phyloP scores from a whole-genome alignment of 1,140 invertebrate species.

The Lucilia sericata region DNA sequence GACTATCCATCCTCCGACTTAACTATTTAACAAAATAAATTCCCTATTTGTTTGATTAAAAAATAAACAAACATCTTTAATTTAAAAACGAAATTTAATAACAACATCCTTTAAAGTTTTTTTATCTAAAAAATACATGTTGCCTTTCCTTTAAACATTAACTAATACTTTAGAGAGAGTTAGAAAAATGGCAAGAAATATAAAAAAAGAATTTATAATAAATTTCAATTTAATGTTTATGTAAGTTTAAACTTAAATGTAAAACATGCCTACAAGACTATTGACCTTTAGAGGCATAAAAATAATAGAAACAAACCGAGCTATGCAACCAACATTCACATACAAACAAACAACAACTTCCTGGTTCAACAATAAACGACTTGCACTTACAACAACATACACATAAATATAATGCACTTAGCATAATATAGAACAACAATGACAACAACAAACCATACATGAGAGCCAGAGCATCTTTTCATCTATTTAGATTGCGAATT shows the following conservation, averaged over 20 bases:
- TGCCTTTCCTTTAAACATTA: neutral
- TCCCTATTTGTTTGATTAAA: too few relatives aligned
- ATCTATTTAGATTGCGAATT: conserved; percentile 3
- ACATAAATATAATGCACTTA: neutral
- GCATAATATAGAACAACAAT: neutral
- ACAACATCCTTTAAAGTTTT: too few relatives aligned
- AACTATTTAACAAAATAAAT: too few relatives aligned
- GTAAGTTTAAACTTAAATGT: conserved; percentile 14
- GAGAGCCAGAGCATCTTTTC: neutral
- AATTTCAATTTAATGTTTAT: conserved; percentile 35
- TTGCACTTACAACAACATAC: neutral
- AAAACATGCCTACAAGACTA: conserved; percentile 37
- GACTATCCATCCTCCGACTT: too few relatives aligned
- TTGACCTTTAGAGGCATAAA: conserved; percentile 38
- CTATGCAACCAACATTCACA: too few relatives aligned
- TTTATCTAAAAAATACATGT: conserved; percentile 14
- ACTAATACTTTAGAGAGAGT: neutral
- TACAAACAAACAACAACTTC: neutral
- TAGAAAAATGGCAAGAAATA: neutral
- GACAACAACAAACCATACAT: neutral
- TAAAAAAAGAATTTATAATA: neutral
- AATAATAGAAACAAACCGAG: conserved; percentile 14
- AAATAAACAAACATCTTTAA: too few relatives aligned
- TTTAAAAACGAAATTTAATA: too few relatives aligned
- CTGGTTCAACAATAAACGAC: conserved; percentile 34